Percentiles rank a stretch among this genome's conserved stretches.
phyloP scores from a whole-genome alignment of 2,888 invertebrate species.

The Elegia similella region DNA sequence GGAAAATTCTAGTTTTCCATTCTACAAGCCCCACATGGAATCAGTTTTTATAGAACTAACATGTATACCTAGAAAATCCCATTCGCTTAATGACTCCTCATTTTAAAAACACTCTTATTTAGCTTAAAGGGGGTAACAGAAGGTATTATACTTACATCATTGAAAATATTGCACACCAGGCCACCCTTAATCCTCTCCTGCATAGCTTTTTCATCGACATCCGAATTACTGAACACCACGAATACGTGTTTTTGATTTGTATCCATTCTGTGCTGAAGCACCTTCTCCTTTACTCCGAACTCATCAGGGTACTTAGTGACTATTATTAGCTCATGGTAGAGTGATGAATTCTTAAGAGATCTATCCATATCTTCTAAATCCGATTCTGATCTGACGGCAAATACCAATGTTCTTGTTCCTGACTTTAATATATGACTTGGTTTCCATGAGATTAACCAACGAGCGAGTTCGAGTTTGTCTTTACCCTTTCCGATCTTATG shows the following conservation, averaged over 20 bases:
- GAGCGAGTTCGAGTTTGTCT: constrained; percentile 1
- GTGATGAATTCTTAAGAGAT: not conserved
- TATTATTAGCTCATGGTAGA: not conserved
- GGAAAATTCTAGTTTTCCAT: no score
- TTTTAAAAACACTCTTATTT: not conserved
- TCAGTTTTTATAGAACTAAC: no score
- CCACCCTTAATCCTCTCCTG: not conserved
- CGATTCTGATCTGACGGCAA: not conserved
- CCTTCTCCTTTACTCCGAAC: not conserved
- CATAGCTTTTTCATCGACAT: not conserved
- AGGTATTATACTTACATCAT: not conserved
- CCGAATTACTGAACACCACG: not conserved
- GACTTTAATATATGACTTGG: not conserved
- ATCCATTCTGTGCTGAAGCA: not conserved
- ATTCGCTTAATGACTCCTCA: no score
- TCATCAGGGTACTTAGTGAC: not conserved
- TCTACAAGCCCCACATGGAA: no score
- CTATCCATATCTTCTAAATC: not conserved
- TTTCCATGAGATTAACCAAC: not conserved
- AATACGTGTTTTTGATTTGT: not conserved
- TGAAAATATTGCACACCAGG: not conserved
- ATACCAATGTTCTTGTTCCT: not conserved
- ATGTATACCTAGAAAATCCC: no score
- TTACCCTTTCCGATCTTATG: not conserved
- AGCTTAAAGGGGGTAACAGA: not conserved